Conservation (phyloP, 2,888 invertebrate species). For the Yponomeuta plumbellus region DNA sequence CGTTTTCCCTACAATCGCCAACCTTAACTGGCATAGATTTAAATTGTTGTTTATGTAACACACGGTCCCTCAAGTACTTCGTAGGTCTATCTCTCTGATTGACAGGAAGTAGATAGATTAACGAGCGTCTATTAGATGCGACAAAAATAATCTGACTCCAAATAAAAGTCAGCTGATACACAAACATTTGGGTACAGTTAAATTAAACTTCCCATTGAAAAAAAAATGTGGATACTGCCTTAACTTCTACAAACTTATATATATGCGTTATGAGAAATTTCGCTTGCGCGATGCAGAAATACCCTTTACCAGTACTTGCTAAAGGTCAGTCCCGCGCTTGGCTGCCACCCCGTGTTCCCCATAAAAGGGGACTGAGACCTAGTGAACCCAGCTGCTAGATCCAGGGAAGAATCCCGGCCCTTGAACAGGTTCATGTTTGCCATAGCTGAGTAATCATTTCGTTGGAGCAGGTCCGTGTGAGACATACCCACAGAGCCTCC, state of each 20-base stretch:
- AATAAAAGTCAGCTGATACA: constrained; percentile 18
- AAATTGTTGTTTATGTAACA: too few species aligned
- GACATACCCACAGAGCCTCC: constrained; percentile 36
- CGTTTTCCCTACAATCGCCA: too few species aligned
- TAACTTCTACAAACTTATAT: too few species aligned
- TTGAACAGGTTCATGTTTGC: constrained; percentile 42
- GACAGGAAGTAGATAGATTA: constrained; percentile 49
- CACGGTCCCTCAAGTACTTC: too few species aligned
- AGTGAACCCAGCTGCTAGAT: constrained; percentile 40
- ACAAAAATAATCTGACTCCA: constrained; percentile 15
- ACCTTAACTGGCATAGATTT: too few species aligned
- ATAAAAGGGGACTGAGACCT: constrained; percentile 38
- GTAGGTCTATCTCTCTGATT: constrained; percentile 34
- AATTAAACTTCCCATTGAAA: not conserved
- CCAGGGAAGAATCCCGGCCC: constrained; percentile 31
- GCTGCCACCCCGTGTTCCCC: constrained; percentile 36
- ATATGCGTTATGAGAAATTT: too few species aligned
- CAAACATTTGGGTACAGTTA: not conserved
- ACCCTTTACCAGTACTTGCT: constrained; percentile 15
- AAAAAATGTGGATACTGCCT: not conserved
- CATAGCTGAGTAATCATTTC: constrained; percentile 39
- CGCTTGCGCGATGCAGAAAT: too few species aligned
- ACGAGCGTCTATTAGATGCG: constrained; percentile 10
- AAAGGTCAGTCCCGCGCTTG: constrained; percentile 32
- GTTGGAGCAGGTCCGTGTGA: constrained; percentile 35